Percentiles rank a stretch among this genome's conserved stretches.
phyloP scores from a whole-genome alignment of 2,797 vertebrate species.

The Cyclura pinguis region DNA sequence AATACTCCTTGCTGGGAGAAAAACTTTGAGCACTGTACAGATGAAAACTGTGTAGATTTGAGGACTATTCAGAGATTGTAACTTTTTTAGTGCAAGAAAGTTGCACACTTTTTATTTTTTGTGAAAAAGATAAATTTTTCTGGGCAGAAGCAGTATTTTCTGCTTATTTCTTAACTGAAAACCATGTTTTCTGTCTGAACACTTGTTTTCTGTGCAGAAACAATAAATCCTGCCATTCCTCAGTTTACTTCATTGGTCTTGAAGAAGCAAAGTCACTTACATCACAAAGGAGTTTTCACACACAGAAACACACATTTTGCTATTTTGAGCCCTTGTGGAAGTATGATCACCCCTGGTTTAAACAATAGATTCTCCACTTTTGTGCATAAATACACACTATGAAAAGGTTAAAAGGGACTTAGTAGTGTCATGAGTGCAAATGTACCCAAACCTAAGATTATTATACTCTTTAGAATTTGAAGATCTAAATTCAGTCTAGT shows the following conservation, averaged over 20 bases:
- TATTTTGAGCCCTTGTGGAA: neutral
- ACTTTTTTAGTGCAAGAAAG: too few relatives aligned
- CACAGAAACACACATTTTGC: neutral
- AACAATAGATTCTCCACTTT: neutral
- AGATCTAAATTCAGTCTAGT: neutral
- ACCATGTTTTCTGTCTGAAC: too few relatives aligned
- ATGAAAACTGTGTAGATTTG: too few relatives aligned
- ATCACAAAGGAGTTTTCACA: neutral
- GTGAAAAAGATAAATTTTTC: too few relatives aligned
- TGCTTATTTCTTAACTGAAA: too few relatives aligned
- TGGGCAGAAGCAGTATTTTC: too few relatives aligned
- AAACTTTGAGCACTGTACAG: too few relatives aligned
- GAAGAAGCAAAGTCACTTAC: neutral
- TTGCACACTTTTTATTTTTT: too few relatives aligned
- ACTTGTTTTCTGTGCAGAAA: neutral
- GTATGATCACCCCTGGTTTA: neutral
- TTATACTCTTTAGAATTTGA: neutral
- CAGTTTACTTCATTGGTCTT: neutral
- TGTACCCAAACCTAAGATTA: neutral
- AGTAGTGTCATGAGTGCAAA: neutral
- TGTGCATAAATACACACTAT: too few relatives aligned
- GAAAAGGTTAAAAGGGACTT: neutral
- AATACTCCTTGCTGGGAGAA: too few relatives aligned
- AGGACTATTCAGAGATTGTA: too few relatives aligned
- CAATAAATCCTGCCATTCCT: neutral